Evolutionary conservation across 2,888 invertebrate genomes (phyloP), one percentile per base, ranked within the genome.

Genomic region (Heliconius aoede): DNA sequence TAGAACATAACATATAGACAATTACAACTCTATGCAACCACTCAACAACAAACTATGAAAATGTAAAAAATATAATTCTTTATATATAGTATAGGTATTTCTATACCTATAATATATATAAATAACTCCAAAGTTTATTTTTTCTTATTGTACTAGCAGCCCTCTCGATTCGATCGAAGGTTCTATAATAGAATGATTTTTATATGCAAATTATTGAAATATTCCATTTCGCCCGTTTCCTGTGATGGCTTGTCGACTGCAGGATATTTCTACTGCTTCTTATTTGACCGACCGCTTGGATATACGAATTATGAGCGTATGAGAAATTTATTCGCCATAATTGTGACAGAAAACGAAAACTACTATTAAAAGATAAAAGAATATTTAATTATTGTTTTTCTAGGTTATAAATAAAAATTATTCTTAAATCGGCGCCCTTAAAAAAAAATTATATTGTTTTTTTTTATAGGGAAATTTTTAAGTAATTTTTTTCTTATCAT

Each of bases 221-320:
- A 61, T 61, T 40, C 58, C 36, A 51, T 58, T 61, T 55, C 61
- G 21, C 24, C 62, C 62, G 64, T 24, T 36, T 46, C 55, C 60
- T 61, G 40, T 18, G 36, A 68, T 73, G 4, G 67, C 32, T 61
- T 73, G 76, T 76, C 76, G 72, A 32, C 51, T 58, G 72, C 76
- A 76, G 67, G 60, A 18, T 76, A 26, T 64, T n/a, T 36, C 72
- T 58, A 58, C 28, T 9, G 62, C 18, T 72, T 75, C 62, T 75
- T 55, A 36, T 58, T 46, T 58, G 64, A 55, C 58, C 64, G 55
- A 58, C 24, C 62, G 28, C 75, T 76, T 46, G n/a, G 24, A 40
- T 15, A 36, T 60, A 64, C 32, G 15, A 32, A 24, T 46, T 46
- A 46, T 36, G 32, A n/a, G 51, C 55, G 9, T 32, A 62, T 36